Conservation (phyloP, 2,797 vertebrate genomes). For the Gallirallus australis region DNA sequence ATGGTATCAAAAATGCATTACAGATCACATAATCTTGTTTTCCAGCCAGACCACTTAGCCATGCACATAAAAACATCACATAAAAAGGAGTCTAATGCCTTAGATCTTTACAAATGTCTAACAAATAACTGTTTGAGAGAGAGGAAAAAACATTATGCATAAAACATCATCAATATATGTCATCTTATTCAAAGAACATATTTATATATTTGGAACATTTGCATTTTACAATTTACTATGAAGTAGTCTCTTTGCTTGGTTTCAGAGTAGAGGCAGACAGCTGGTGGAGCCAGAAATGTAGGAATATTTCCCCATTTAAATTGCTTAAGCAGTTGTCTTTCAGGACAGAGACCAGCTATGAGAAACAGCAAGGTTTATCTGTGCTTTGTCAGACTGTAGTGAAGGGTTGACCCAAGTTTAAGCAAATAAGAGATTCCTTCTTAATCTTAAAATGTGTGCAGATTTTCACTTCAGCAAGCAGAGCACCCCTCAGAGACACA, state of each 20-base stretch:
- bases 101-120: constrained; percentile 25
- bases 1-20: not conserved
- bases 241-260: not conserved
- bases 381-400: not conserved
- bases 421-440: too few relatives aligned
- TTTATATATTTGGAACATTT: constrained; percentile 8
- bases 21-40: constrained; percentile 24
- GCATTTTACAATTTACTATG: not conserved
- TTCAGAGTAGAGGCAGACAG: not conserved
- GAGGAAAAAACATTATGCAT: not conserved
- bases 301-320: not conserved
- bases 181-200: constrained; percentile 3
- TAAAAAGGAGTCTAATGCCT: constrained; percentile 4
- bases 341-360: not conserved
- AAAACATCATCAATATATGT: not conserved
- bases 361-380: not conserved
- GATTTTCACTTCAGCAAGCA: too few relatives aligned
- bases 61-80: constrained; percentile 21
- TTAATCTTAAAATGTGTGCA: too few relatives aligned
- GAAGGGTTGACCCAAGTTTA: not conserved
- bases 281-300: not conserved
- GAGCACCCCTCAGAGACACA: too few relatives aligned
- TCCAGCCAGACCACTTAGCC: constrained; percentile 4
- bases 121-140: not conserved
- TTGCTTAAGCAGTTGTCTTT: not conserved